Evolutionary conservation across 2,888 invertebrate species (phyloP).

Genomic region (Scaptomyza flava): DNA sequence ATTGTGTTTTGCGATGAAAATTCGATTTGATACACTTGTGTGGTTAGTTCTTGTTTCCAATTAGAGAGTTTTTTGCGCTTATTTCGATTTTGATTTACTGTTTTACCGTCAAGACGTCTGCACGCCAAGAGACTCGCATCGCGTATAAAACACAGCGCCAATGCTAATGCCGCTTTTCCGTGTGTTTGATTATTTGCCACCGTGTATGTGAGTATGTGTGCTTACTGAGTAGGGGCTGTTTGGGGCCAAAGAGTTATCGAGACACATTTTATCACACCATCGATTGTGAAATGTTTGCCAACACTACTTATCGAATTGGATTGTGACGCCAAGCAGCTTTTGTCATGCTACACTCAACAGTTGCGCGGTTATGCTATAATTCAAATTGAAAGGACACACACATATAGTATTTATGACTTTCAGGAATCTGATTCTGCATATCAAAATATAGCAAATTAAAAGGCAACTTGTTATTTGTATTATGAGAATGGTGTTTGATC

Average conservation of each 20-base stretch:
- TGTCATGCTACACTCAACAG: conserved; percentile 8
- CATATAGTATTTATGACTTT: too few species aligned
- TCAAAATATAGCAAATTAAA: neutral
- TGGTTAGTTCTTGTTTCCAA: conserved; percentile 31
- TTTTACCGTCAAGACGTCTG: conserved; percentile 57
- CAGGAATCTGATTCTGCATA: neutral
- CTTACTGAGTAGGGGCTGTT: conserved; percentile 41
- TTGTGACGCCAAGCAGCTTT: conserved; percentile 26
- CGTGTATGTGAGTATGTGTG: conserved; percentile 5
- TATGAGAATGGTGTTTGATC: conserved; percentile 50
- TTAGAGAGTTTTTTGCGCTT: conserved; percentile 40
- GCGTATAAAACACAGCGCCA: conserved; percentile 55
- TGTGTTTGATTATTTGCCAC: neutral
- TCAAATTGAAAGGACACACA: neutral
- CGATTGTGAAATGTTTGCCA: conserved; percentile 27
- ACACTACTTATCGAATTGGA: conserved; percentile 22
- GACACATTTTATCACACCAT: conserved; percentile 9
- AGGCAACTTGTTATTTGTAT: conserved; percentile 5
- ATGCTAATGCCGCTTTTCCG: conserved; percentile 47
- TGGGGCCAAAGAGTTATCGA: conserved; percentile 33
- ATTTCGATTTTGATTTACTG: conserved; percentile 20
- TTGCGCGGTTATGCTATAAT: conserved; percentile 1
- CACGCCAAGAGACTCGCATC: conserved; percentile 61
- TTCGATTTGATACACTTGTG: conserved; percentile 37
- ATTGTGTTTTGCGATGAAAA: conserved; percentile 17